phyloP scores from a whole-genome alignment of 2,113 vertebrate species.

The Pygathrix nemaeus region DNA sequence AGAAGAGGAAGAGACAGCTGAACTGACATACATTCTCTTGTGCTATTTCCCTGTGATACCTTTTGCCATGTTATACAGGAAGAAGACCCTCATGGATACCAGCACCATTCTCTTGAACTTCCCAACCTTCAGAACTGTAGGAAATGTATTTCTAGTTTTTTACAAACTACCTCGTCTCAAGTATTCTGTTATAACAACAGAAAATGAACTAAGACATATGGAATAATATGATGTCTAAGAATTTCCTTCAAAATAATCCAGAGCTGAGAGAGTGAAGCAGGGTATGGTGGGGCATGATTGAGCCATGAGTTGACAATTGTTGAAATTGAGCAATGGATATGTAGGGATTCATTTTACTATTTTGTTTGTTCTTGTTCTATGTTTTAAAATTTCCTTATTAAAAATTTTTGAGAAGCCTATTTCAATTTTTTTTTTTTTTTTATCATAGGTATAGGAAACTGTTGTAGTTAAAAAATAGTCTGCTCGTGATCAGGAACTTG shows the following conservation, averaged over 20 bases:
- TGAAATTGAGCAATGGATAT: neutral
- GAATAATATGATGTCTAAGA: neutral
- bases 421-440: neutral
- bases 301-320: neutral
- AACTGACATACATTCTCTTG: neutral
- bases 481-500: neutral
- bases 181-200: neutral
- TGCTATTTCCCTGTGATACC: neutral
- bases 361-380: neutral
- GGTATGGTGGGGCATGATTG: neutral
- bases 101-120: neutral
- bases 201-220: neutral
- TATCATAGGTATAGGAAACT: neutral
- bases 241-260: neutral
- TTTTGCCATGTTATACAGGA: neutral
- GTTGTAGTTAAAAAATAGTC: neutral
- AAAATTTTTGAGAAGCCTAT: neutral
- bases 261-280: neutral
- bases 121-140: neutral
- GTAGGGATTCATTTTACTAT: neutral
- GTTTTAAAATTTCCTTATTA: neutral
- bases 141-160: neutral
- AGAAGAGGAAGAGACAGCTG: neutral
- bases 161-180: neutral
- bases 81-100: neutral